phyloP scores from a whole-genome alignment of 2,797 vertebrate species.

The Scomberomorus guttatus region DNA sequence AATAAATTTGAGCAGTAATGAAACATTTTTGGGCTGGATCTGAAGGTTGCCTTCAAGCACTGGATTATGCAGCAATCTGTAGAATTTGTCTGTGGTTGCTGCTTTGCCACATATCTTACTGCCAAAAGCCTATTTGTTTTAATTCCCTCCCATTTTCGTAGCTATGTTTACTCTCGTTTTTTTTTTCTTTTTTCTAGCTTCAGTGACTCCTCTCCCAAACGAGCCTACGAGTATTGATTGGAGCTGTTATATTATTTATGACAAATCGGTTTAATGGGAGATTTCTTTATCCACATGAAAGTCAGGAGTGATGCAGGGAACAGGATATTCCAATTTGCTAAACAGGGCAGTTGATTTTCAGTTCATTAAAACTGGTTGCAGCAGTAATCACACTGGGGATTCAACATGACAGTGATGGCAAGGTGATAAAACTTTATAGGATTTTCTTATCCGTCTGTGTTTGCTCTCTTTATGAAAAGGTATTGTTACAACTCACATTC shows the following conservation, averaged over 20 bases:
- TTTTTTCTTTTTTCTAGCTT: conserved; percentile 13
- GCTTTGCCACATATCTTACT: conserved; percentile 52
- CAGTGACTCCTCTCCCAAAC: conserved; percentile 49
- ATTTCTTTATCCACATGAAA: conserved; percentile 52
- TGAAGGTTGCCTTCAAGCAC: conserved; percentile 53
- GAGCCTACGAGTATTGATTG: conserved; percentile 65
- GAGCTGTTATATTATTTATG: conserved; percentile 66
- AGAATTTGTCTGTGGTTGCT: conserved; percentile 56
- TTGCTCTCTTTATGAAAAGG: not conserved
- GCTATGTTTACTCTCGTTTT: conserved; percentile 24
- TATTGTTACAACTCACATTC: not conserved
- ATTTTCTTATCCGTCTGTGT: conserved; percentile 1
- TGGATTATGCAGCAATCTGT: conserved; percentile 72
- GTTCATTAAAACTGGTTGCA: conserved; percentile 42
- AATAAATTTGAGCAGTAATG: conserved; percentile 78
- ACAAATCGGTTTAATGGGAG: conserved; percentile 62
- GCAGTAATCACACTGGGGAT: conserved; percentile 35
- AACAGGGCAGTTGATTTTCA: conserved; percentile 50
- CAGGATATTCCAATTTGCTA: conserved; percentile 48
- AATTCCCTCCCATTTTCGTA: conserved; percentile 50
- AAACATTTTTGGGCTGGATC: conserved; percentile 72
- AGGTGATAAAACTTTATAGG: not conserved
- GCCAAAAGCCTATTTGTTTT: conserved; percentile 55
- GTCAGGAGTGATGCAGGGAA: conserved; percentile 48
- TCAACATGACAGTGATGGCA: not conserved